Conservation (phyloP, 2,888 invertebrate species). For the Dicranocentrus wangi region DNA sequence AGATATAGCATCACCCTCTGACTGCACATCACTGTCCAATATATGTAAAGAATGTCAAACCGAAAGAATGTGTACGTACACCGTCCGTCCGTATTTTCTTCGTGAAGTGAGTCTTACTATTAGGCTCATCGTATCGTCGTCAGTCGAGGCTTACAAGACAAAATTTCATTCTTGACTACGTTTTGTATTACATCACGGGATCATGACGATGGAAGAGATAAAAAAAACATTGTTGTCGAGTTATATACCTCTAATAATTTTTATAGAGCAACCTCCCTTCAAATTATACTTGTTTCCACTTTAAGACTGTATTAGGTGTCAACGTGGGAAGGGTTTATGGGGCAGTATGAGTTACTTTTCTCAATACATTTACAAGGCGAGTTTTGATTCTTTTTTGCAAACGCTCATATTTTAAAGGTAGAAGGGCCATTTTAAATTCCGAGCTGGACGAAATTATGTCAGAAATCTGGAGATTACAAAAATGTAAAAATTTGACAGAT, state of each 20-base stretch:
- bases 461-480: too few relatives aligned
- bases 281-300: neutral
- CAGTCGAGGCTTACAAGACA: neutral
- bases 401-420: too few relatives aligned
- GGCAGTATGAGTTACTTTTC: neutral
- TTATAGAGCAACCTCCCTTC: constrained; percentile 27
- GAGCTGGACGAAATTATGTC: too few relatives aligned
- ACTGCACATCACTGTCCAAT: too few relatives aligned
- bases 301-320: neutral
- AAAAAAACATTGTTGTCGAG: neutral
- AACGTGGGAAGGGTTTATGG: neutral
- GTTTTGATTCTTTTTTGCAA: constrained; percentile 8
- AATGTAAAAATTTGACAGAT: too few relatives aligned
- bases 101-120: too few relatives aligned
- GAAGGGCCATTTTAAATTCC: too few relatives aligned
- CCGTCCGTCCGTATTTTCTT: too few relatives aligned
- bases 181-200: constrained; percentile 7
- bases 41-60: constrained; percentile 4
- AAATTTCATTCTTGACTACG: too few relatives aligned
- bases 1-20: neutral
- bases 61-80: neutral
- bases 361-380: neutral
- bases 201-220: constrained; percentile 25
- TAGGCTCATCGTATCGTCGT: too few relatives aligned
- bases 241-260: constrained; percentile 15